Evolutionary conservation across 2,888 invertebrate genomes (phyloP).

Genomic region (Eupithecia subumbrata): DNA sequence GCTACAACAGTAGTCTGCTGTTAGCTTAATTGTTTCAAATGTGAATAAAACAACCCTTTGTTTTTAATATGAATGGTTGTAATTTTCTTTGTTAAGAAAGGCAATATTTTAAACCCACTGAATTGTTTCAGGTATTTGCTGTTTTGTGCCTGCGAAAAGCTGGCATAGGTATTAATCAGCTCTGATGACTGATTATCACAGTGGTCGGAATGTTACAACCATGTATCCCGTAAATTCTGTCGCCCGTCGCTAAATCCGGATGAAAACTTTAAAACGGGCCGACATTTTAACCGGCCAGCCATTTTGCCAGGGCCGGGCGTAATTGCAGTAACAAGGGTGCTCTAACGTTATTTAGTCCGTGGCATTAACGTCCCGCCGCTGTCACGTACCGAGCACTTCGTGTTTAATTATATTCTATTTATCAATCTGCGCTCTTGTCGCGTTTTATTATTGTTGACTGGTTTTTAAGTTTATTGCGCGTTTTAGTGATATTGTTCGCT

Average conservation of each 20-base stretch:
- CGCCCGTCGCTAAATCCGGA: constrained; percentile 61
- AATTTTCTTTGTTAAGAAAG: too few species aligned
- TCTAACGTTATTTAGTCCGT: constrained; percentile 79
- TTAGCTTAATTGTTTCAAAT: too few species aligned
- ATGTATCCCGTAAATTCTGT: constrained; percentile 51
- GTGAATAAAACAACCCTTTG: too few species aligned
- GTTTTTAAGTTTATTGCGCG: constrained; percentile 15
- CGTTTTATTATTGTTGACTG: constrained; percentile 45
- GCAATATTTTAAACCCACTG: neutral
- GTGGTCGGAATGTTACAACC: neutral
- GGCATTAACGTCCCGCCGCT: constrained; percentile 73
- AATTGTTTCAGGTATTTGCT: neutral
- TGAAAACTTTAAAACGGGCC: constrained; percentile 70
- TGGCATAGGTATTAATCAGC: neutral
- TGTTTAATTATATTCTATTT: constrained; percentile 74
- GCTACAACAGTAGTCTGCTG: too few species aligned
- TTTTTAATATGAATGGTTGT: too few species aligned
- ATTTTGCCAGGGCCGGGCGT: constrained; percentile 61
- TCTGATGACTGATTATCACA: neutral
- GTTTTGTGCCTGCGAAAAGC: neutral
- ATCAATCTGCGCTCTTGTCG: constrained; percentile 61
- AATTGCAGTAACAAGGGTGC: constrained; percentile 81
- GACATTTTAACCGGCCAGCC: constrained; percentile 65
- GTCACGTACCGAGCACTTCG: constrained; percentile 68
- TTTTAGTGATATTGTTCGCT: constrained; percentile 1